Conservation (phyloP, 1,140 invertebrate genomes). For the Pogonognathellus flavescens region DNA sequence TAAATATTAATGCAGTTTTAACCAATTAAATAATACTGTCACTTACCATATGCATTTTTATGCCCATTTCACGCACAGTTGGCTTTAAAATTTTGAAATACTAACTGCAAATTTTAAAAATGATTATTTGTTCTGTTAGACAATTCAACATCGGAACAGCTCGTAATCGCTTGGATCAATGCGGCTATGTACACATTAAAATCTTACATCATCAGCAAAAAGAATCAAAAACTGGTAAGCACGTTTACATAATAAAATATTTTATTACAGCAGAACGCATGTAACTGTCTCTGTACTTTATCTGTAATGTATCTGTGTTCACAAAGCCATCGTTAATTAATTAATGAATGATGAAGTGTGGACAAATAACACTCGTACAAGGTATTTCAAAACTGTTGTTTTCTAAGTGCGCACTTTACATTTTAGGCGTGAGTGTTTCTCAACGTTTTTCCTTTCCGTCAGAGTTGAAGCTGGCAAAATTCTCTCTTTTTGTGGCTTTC, state of each 20-base stretch:
- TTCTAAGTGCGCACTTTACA: not conserved
- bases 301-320: not conserved
- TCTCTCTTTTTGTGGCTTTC: constrained; percentile 5
- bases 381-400: not conserved
- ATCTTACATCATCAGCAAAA: constrained; percentile 60
- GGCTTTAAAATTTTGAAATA: not conserved
- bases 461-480: not conserved
- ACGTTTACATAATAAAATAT: not conserved
- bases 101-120: not conserved
- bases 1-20: too few relatives aligned
- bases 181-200: constrained; percentile 63
- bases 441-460: not conserved
- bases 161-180: constrained; percentile 66
- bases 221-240: constrained; percentile 57
- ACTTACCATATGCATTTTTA: too few relatives aligned
- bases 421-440: not conserved
- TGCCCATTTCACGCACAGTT: not conserved
- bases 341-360: constrained; percentile 28
- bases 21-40: not conserved
- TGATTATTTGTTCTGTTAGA: constrained; percentile 52
- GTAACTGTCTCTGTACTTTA: not conserved
- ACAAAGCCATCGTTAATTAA: not conserved
- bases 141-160: constrained; percentile 56
- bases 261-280: not conserved
- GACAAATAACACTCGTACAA: not conserved